A percentile compares a stretch with the other conserved stretches of the same genome.
These are phyloP conservation scores for Caenorhabditis angaria DNA, from an alignment of 2,888 invertebrate species.

Conservation along the genomic window DNA sequence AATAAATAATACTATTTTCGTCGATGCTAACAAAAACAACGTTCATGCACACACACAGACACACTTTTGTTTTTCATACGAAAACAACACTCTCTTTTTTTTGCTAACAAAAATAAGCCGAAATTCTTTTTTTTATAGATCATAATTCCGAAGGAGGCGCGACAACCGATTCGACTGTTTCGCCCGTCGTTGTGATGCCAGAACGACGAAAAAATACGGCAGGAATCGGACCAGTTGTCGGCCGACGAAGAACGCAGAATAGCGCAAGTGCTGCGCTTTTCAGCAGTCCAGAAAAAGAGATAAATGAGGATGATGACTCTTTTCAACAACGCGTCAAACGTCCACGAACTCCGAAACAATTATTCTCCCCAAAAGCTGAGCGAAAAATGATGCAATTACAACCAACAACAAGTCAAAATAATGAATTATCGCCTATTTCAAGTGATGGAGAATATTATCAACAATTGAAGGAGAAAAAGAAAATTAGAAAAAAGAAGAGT, in stretches of 20 bases:
- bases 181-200: background rate
- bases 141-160: background rate
- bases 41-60: no score
- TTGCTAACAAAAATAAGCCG: background rate
- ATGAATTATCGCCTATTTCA: background rate
- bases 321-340: conserved; percentile 9
- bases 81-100: background rate
- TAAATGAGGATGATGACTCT: conserved; percentile 10
- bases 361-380: conserved; percentile 22
- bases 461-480: conserved; percentile 8
- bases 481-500: background rate
- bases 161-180: conserved; percentile 1
- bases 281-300: conserved; percentile 13
- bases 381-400: background rate
- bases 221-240: conserved; percentile 22
- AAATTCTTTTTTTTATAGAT: no score
- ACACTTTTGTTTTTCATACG: background rate
- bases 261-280: conserved; percentile 42
- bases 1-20: background rate
- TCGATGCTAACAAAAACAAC: background rate
- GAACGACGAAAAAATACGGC: background rate
- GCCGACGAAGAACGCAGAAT: conserved; percentile 36
- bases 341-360: conserved; percentile 22
- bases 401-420: background rate
- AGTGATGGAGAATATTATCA: background rate